Evolutionary conservation across 2,888 invertebrate species (phyloP), one percentile per base, ranked within the genome.

Genomic region (Amphipoea oculea): DNA sequence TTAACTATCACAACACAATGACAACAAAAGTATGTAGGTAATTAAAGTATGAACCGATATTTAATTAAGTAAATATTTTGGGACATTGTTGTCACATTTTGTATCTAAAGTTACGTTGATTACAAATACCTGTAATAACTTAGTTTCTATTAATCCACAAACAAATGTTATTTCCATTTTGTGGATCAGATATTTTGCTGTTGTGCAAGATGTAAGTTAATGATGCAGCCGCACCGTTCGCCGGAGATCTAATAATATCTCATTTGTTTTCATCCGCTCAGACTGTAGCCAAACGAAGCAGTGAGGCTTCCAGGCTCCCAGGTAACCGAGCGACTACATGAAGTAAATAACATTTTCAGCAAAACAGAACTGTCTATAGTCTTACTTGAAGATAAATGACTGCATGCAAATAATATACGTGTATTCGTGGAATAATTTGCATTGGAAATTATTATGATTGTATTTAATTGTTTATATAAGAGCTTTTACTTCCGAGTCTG

Each of bases 241-340:
- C 36, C 57, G 68, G 23, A 40, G 54, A 79, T 74, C 73, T 84
- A 83, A 76, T 83, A 76, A 76, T 68, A 81, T 80, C 72, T 76
- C 76, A 86, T 85, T 86, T 76, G 85, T 86, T 86, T 76, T 73
- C 60, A 85, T 76, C 71, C 73, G 65, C 48, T 45, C 71, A 79
- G 36, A 67, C 66, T 60, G 54, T 71, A 65, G 54, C 78, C 36
- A 78, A 74, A 60, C 36, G 62, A 40, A 63, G 60, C 77, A 63
- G 36, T 42, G 48, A 57, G 65, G 62, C 51, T 54, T 45, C 45
- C 65, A 73, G 40, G 17, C 29, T 76, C 14, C 45, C 68, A 60
- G 48, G 67, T 69, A 73, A 68, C 29, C 48, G 14, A 68, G 63
- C 77, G 45, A 14, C 67, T 71, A 23, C 60, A 36, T 73, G 51